These are phyloP conservation scores for Myxocyprinus asiaticus DNA, from an alignment of 2,113 vertebrate genomes.

Conservation along the genomic window DNA sequence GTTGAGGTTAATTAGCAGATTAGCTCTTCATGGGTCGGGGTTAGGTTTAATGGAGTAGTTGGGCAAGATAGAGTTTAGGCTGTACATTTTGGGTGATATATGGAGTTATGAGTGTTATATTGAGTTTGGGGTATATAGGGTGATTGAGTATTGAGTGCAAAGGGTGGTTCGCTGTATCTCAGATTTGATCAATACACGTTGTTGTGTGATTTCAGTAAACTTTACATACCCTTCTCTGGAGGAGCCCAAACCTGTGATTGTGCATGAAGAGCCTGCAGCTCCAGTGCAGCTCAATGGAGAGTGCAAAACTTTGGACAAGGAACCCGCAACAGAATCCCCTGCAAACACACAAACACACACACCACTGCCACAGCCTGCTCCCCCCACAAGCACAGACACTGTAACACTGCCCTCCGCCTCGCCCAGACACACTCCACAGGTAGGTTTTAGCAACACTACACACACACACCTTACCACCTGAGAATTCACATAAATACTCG, in stretches of 20 bases:
- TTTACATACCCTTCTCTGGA: constrained; percentile 94
- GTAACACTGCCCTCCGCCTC: constrained; percentile 66
- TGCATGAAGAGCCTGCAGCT: constrained; percentile 31
- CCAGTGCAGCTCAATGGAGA: constrained; percentile 64
- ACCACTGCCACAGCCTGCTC: constrained; percentile 54
- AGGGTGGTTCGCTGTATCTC: not conserved
- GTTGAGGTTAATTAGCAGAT: no score
- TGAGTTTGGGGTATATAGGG: no score
- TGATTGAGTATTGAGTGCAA: no score
- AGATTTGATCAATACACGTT: not conserved
- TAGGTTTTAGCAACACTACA: constrained; percentile 54
- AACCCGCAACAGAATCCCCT: constrained; percentile 45
- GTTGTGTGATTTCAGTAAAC: constrained; percentile 79
- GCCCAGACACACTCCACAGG: constrained; percentile 83
- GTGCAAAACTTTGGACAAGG: constrained; percentile 32
- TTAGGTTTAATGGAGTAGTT: no score
- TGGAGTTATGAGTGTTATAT: no score
- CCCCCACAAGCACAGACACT: constrained; percentile 58
- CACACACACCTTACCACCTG: not conserved
- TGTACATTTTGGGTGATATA: no score
- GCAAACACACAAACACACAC: not conserved
- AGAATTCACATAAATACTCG: not conserved
- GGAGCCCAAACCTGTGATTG: constrained; percentile 79
- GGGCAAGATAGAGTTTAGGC: no score
- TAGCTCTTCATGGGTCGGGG: no score